Evolutionary conservation across 1,140 invertebrate species (phyloP).

Genomic region (Drosophila pruinosa): DNA sequence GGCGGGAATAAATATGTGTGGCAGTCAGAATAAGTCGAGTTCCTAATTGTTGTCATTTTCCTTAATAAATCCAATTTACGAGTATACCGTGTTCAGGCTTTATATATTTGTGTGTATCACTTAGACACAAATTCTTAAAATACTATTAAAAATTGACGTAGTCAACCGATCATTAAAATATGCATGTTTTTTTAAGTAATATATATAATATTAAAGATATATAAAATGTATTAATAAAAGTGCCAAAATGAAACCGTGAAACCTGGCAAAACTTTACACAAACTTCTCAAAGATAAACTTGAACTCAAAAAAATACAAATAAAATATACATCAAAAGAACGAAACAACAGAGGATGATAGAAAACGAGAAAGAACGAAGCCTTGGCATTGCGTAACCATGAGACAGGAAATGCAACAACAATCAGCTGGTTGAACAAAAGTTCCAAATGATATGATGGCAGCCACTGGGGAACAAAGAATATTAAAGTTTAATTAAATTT

Average conservation of each 20-base stretch:
- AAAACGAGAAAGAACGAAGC: not conserved
- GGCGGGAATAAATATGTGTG: too few relatives aligned
- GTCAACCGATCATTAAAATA: not conserved
- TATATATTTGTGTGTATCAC: too few relatives aligned
- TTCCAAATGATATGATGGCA: constrained; percentile 63
- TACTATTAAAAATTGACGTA: too few relatives aligned
- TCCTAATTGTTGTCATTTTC: too few relatives aligned
- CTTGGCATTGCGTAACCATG: constrained; percentile 50
- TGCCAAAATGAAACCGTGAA: constrained; percentile 11
- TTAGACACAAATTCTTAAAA: too few relatives aligned
- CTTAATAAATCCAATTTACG: too few relatives aligned
- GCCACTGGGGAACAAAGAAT: constrained; percentile 73
- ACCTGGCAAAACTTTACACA: constrained; percentile 39
- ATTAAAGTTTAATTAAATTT: constrained; percentile 82
- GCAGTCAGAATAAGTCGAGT: too few relatives aligned
- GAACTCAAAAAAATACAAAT: constrained; percentile 2
- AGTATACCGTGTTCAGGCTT: too few relatives aligned
- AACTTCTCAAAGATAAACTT: constrained; percentile 50
- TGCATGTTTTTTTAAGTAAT: not conserved
- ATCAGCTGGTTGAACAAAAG: constrained; percentile 27
- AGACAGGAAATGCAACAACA: constrained; percentile 46
- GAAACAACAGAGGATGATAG: constrained; percentile 7
- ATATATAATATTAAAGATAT: not conserved
- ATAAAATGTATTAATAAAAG: constrained; percentile 10
- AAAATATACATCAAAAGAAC: constrained; percentile 40